Evolutionary conservation across 2,797 vertebrate genomes (phyloP).

Genomic region (Parambassis ranga): DNA sequence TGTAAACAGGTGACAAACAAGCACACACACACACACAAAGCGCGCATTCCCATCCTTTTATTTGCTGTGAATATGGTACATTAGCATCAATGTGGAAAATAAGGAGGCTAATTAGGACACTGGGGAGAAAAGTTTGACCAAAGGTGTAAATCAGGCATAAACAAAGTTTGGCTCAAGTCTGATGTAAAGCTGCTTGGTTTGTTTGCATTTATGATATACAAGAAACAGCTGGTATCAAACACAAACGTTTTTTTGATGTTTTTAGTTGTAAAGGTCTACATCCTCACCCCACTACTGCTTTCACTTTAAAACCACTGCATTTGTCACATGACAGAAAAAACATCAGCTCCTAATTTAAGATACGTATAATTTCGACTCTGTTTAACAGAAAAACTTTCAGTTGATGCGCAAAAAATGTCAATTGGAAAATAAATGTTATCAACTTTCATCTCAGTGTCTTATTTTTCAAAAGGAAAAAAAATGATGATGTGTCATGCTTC

Average conservation of each 20-base stretch:
- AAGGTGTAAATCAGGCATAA: slow-evolving; percentile 2
- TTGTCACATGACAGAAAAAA: no score
- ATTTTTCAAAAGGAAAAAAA: background rate
- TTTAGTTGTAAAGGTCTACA: no score
- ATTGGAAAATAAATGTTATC: slow-evolving; percentile 11
- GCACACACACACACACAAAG: background rate
- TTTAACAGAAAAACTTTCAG: background rate
- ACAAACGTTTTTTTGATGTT: no score
- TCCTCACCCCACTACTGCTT: background rate
- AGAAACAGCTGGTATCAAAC: slow-evolving; percentile 20
- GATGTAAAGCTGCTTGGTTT: slow-evolving; percentile 10
- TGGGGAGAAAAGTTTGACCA: slow-evolving; percentile 13
- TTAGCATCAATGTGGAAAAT: slow-evolving; percentile 55
- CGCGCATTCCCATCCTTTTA: slow-evolving; percentile 68
- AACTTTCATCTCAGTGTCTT: background rate
- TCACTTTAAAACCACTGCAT: no score
- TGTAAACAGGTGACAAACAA: background rate
- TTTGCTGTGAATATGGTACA: slow-evolving; percentile 69
- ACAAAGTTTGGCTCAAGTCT: slow-evolving; percentile 7
- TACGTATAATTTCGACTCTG: no score
- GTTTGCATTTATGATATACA: slow-evolving; percentile 6
- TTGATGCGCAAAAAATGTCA: background rate
- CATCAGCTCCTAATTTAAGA: no score
- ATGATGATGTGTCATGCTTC: no score
- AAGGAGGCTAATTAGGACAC: slow-evolving; percentile 24